Evolutionary conservation across 1,140 invertebrate genomes (phyloP), one percentile per base, ranked within the genome.

Genomic region (Pachypeltis micranthus): DNA sequence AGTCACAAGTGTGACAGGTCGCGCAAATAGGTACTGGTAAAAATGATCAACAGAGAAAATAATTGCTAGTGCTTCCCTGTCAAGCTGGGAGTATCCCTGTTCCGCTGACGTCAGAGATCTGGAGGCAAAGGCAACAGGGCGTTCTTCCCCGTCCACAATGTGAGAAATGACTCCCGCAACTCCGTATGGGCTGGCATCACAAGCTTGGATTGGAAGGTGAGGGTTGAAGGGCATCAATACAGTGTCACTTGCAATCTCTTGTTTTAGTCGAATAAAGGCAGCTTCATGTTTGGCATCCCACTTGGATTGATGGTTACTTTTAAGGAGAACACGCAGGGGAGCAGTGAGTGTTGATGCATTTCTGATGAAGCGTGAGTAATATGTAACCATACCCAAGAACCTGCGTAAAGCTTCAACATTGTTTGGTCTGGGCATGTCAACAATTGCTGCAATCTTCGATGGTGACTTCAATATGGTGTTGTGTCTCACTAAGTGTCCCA

Each of bases 111-210:
- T 69, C 21, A 82, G 61, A 1, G 71, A 71, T 63, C 76, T 47
- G 0, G 74, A 79, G 2, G 72, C 72, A 70, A 75, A 79, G 2
- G 72, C 72, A 25, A 80, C 73, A 1, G 76, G 76, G 63, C 65
- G 64, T 66, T 78, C 74, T 1, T 34, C 39, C 16, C 70, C 72
- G 66, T 77, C 70, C 23, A 71, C 67, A 1, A 56, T 64, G 62
- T 82, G 79, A 1, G 72, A 71, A 0, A 83, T 63, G 3, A 79
- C 72, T 1, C 72, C 74, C 0, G 78, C 77, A 2, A 82, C 65
- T 16, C 77, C 80, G 68, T 73, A 73, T 0, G 71, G 65, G 29
- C 72, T 76, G 16, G 78, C 77, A 70, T 82, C 80, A 28, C 74
- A 74, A 16, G 76, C 70, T 4, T 74, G 65, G 1, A 80, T 59